These are phyloP conservation scores for Daptonema setosum DNA, from an alignment of 2,888 invertebrate genomes.

Conservation along the genomic window DNA sequence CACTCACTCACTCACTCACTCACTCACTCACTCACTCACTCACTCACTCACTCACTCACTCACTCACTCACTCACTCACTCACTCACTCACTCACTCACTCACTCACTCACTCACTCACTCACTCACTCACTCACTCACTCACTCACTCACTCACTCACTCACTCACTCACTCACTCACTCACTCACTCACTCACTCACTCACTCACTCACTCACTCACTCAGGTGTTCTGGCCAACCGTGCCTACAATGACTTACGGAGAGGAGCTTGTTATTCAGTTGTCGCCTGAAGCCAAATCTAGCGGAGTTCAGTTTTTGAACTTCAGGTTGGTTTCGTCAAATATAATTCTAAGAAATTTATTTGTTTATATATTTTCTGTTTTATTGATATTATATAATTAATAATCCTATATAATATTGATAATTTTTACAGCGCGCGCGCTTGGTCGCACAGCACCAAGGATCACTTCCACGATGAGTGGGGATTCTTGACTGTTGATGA, in stretches of 20 bases:
- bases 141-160: not conserved
- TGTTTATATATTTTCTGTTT: too few species aligned
- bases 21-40: not conserved
- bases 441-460: slow-evolving; percentile 29
- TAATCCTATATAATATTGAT: too few species aligned
- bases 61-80: not conserved
- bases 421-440: slow-evolving; percentile 20
- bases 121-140: not conserved
- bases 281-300: slow-evolving; percentile 24
- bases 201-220: not conserved
- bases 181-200: not conserved
- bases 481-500: slow-evolving; percentile 25
- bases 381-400: too few species aligned
- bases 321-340: slow-evolving; percentile 18
- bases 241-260: slow-evolving; percentile 28
- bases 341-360: not conserved
- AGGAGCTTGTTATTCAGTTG: slow-evolving; percentile 22
- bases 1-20: not conserved
- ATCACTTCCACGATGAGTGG: slow-evolving; percentile 28
- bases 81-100: not conserved
- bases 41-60: not conserved
- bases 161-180: not conserved
- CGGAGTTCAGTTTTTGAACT: slow-evolving; percentile 24
- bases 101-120: not conserved
- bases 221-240: slow-evolving; percentile 26